Evolutionary conservation across 2,113 vertebrate species (phyloP).

Genomic region (Chionomys nivalis): DNA sequence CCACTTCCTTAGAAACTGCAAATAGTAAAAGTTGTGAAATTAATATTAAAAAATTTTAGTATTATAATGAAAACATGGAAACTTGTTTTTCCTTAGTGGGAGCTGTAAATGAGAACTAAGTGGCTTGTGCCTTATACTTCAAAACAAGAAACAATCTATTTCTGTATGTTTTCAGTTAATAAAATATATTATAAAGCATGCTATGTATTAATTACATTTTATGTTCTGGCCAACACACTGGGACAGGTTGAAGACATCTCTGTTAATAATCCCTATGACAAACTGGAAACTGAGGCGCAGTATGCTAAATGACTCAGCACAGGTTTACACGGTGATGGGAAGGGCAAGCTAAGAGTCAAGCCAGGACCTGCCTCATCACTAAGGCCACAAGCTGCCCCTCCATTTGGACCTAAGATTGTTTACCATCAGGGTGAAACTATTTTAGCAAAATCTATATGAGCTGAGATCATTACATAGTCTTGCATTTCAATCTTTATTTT

Average conservation of each 20-base stretch:
- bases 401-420: not conserved
- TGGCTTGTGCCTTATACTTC: not conserved
- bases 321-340: not conserved
- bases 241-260: not conserved
- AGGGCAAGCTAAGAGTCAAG: not conserved
- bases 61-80: not conserved
- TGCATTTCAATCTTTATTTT: not conserved
- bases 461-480: not conserved
- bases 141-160: not conserved
- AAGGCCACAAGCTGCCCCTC: not conserved
- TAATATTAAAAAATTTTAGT: not conserved
- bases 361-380: not conserved
- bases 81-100: not conserved
- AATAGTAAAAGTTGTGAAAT: not conserved
- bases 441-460: not conserved
- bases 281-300: not conserved
- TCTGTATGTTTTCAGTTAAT: conserved; percentile 11
- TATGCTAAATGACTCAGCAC: not conserved
- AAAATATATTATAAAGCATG: conserved; percentile 14
- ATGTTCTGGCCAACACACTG: not conserved
- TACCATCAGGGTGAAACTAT: not conserved
- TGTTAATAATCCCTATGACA: not conserved
- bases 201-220: not conserved
- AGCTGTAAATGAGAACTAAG: not conserved
- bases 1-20: not conserved